Evolutionary conservation across 2,888 invertebrate genomes (phyloP), one percentile per base, ranked within the genome.

Genomic region (Argyra leucocephala): DNA sequence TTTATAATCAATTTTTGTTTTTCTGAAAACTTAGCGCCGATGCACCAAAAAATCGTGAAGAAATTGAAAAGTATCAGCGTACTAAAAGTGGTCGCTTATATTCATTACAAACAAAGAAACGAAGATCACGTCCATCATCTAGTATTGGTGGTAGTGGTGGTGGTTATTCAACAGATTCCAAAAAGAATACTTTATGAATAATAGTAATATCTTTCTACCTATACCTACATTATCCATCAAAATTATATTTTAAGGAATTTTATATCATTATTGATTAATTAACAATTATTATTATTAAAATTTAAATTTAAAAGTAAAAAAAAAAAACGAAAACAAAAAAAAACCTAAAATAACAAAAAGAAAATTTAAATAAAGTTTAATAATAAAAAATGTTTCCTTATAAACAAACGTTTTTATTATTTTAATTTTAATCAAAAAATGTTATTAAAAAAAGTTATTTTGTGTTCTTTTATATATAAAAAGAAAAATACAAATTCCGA

Each of bases 101-200:
- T 71, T 79, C 79, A 63, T 70, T 79, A 68, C 79, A 80, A 73
- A 76, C 78, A 62, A 78, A 77, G 68, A 72, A 75, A 72, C 77
- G 78, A 70, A 76, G 78, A 70, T 72, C 75, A 67, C 75, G 77
- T 69, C 75, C 75, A 64, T 71, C 75, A 63, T 70, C 74, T 37
- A 6, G n/a, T n/a, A n/a, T n/a, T n/a, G n/a, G n/a, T n/a, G n/a
- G n/a, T n/a, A n/a, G n/a, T n/a, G 31, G 7, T 10, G 37, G 37
- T 67, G 72, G 75, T 67, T 75, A 74, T 65, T 70, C 75, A 66
- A 71, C 71, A 65, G 75, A 74, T 57, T 73, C 71, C 71, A 79
- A 79, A 70, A 79, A 79, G 71, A 76, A 79, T 62, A 77, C 79
- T 67, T 77, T 79, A 70, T 79, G 76, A 76, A 70, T 12, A 37